Base-by-base conservation (phyloP, 2,888 invertebrate genomes). In the Noctuana brunneofusca region DNA sequence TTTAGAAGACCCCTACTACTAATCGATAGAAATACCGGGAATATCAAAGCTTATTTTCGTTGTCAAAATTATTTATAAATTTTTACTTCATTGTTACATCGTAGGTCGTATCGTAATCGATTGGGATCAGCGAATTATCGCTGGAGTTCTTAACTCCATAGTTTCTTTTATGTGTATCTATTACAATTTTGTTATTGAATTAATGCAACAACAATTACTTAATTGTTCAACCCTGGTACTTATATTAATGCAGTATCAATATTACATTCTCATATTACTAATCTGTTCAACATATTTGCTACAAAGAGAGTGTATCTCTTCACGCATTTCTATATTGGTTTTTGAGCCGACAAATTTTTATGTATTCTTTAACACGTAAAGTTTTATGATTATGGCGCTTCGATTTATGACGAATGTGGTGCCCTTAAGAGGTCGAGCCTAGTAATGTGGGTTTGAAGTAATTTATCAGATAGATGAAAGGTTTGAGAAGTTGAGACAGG, bases 361-460 rank as follows among this genome's bases (percentile, higher is more conserved):
- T 46, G 18, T 46, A 32, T 46, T 35, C 35, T 38, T 55, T 18
- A 38, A 48, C 54, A 24, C 54, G 27, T 60, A 60, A 48, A 24
- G 35, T 48, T 60, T 60, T 60, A 60, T 60, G 54, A 53, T 60
- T 35, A 60, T 54, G 54, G 48, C 27, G n/a, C 46, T 54, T 48
- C 60, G 48, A 54, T 60, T 60, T 60, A 60, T 54, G 48, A 60
- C 53, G n/a, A 35, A 32, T 32, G 58, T 32, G 46, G 46, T 38
- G 38, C 22, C 18, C 43, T 60, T 48, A 60, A 60, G 24, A 35
- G 38, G 30, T 58, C 48, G 14, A 9, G 4, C 24, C 16, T 35
- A 18, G 9, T 46, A 16, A 43, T 46, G 30, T 54, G 43, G 30
- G 22, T 53, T 46, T 35, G 30, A 46, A 46, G 22, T 59, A 46